Evolutionary conservation across 2,113 vertebrate genomes (phyloP).

Genomic region (Psammodynastes pulverulentus): DNA sequence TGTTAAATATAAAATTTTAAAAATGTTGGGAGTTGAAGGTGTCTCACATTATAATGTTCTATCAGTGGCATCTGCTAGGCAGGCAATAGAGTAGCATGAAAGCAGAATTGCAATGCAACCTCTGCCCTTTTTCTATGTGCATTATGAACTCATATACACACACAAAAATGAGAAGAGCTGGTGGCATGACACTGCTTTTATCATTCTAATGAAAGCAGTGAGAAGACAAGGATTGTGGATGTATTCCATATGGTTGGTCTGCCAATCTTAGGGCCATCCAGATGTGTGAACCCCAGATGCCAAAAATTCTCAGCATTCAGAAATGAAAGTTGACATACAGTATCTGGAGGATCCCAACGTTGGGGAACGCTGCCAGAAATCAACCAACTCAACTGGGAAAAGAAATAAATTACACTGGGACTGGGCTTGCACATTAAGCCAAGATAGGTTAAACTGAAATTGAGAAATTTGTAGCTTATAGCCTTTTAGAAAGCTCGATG

Average conservation of each 20-base stretch:
- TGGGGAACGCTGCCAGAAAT: background rate
- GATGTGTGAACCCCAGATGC: background rate
- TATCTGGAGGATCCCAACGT: background rate
- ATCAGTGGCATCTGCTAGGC: background rate
- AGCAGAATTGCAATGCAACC: background rate
- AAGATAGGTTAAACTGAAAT: background rate
- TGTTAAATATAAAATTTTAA: background rate
- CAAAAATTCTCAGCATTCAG: background rate
- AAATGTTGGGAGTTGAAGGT: background rate
- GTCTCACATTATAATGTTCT: background rate
- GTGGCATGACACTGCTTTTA: background rate
- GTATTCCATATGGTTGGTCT: background rate
- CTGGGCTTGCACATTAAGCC: background rate
- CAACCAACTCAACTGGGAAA: background rate
- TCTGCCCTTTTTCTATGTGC: background rate
- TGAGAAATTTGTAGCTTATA: background rate
- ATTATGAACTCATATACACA: background rate
- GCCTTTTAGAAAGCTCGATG: background rate
- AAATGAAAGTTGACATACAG: background rate
- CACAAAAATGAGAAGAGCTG: background rate
- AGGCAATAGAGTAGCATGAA: background rate
- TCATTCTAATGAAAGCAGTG: background rate
- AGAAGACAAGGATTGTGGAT: background rate
- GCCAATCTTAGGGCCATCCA: background rate
- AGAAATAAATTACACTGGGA: background rate